Evolutionary conservation across 1,140 invertebrate genomes (phyloP), one percentile per base, ranked within the genome.

Genomic region (Agrypnia vestita): DNA sequence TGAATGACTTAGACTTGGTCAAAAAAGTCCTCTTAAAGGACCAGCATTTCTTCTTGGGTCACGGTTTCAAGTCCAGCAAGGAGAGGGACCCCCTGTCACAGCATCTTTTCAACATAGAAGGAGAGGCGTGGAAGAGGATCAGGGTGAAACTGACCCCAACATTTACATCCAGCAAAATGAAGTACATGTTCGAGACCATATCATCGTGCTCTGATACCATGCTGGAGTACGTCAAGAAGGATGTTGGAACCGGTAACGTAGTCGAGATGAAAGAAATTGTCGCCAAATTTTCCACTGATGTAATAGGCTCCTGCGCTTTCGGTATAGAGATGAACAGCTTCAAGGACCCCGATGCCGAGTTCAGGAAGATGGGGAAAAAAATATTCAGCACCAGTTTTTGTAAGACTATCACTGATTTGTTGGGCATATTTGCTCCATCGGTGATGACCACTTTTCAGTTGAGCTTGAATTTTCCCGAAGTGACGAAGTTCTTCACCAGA

Each of bases 281-380:
- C 53, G 90, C 90, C 0, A 89, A 90, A 64, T 93, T 91, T 79
- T 90, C 92, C 0, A 93, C 92, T 53, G 93, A 94, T 85, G 90
- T 93, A 0, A 93, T 94, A 43, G 92, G 90, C 0, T 91, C 86
- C 19, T 90, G 92, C 47, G 92, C 91, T 7, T 93, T 93, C 84
- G 93, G 93, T 0, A 87, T 93, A 7, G 88, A 93, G 21, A 90
- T 91, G 71, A 90, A 92, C 61, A 89, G 91, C 11, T 88, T 92
- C 13, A 86, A 88, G 76, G 87, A 92, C 84, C 86, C 89, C 0
- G 84, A 92, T 55, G 89, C 90, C 0, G 89, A 91, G 84, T 93
- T 93, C 81, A 84, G 87, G 69, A 85, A 86, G 83, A 86, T 89
- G 82, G 91, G 89, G 1, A 85, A 82, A 76, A 84, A 83, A 76